phyloP scores from a whole-genome alignment of 2,113 vertebrate species.

The Istiophorus platypterus region DNA sequence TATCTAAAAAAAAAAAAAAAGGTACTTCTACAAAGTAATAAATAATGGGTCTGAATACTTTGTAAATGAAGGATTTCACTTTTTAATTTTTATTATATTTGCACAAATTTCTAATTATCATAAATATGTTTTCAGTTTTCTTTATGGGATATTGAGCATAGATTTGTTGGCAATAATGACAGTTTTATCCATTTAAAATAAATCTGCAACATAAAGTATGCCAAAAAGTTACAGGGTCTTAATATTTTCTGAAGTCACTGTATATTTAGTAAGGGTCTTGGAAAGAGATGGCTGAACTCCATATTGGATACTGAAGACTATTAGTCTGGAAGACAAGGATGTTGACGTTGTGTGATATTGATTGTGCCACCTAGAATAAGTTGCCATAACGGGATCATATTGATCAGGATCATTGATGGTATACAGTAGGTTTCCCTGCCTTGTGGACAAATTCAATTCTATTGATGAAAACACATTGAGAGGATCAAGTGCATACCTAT shows the following conservation, averaged over 20 bases:
- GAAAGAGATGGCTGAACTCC: slow-evolving; percentile 38
- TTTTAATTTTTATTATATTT: neutral
- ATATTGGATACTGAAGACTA: slow-evolving; percentile 38
- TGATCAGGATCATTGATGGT: slow-evolving; percentile 66
- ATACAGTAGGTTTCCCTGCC: slow-evolving; percentile 67
- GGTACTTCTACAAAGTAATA: neutral
- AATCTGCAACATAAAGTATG: neutral
- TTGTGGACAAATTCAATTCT: slow-evolving; percentile 75
- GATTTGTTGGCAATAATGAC: neutral
- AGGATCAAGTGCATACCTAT: slow-evolving; percentile 63
- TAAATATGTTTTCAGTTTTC: neutral
- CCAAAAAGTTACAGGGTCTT: neutral
- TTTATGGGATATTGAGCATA: too few species aligned
- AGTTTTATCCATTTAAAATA: neutral
- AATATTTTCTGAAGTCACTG: neutral
- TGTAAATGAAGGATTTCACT: neutral
- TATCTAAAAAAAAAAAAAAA: neutral
- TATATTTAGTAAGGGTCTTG: slow-evolving; percentile 10
- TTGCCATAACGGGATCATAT: slow-evolving; percentile 72
- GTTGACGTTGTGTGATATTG: slow-evolving; percentile 62
- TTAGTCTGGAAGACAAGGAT: slow-evolving; percentile 45
- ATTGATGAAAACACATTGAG: slow-evolving; percentile 64
- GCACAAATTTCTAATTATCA: neutral
- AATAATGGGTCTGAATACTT: neutral
- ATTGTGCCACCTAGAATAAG: slow-evolving; percentile 73